These are phyloP conservation scores for Vipera latastei DNA, from an alignment of 2,797 vertebrate genomes.

Conservation along the genomic window DNA sequence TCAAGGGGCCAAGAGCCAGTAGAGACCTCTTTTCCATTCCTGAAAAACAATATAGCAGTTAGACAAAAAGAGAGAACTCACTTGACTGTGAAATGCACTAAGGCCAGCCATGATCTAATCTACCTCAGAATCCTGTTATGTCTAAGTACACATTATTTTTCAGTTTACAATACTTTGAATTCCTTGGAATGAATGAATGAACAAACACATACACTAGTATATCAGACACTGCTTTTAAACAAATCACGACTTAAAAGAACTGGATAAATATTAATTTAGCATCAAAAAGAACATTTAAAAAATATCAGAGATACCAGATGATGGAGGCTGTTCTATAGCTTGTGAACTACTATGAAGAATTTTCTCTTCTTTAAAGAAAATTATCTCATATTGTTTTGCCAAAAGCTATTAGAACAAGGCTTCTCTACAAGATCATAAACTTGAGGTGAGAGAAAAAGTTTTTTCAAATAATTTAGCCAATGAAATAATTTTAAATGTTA, in stretches of 20 bases:
- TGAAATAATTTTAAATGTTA: neutral
- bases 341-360: neutral
- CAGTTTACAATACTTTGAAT: neutral
- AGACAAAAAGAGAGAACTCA: neutral
- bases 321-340: neutral
- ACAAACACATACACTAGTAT: neutral
- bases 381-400: neutral
- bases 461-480: neutral
- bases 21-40: neutral
- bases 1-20: neutral
- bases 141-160: neutral
- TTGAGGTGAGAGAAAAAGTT: neutral
- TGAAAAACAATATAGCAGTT: neutral
- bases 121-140: neutral
- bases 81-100: neutral
- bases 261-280: neutral
- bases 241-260: neutral
- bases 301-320: neutral
- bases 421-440: neutral
- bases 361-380: neutral
- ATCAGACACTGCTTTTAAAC: neutral
- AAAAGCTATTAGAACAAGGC: neutral
- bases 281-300: neutral
- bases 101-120: neutral
- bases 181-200: neutral